Percentiles rank a stretch among this genome's conserved stretches.
Conservation (phyloP, 2,888 invertebrate genomes). For the Eupeodes luniger region DNA sequence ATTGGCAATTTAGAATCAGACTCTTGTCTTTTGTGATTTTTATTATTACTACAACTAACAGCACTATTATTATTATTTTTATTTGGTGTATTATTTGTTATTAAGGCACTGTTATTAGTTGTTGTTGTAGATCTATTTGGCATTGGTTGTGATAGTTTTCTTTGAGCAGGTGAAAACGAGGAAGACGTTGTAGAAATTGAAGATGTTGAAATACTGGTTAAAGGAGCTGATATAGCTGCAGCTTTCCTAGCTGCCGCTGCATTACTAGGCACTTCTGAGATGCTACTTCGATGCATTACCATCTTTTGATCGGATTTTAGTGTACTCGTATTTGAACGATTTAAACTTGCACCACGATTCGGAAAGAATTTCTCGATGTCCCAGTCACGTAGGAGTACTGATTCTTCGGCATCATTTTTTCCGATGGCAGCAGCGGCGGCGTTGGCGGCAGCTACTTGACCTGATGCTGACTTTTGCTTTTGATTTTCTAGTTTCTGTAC, state of each 20-base stretch:
- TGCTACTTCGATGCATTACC: slow-evolving; percentile 80
- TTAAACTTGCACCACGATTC: slow-evolving; percentile 80
- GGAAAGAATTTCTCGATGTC: slow-evolving; percentile 94
- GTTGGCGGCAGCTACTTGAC: slow-evolving; percentile 78
- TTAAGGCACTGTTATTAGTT: slow-evolving; percentile 65
- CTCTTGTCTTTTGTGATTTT: slow-evolving; percentile 89
- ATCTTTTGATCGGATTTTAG: slow-evolving; percentile 82
- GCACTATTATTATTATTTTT: slow-evolving; percentile 79
- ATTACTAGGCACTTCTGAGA: slow-evolving; percentile 80
- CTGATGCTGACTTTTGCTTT: slow-evolving; percentile 83
- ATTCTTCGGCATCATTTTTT: slow-evolving; percentile 86
- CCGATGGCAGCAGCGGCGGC: neutral
- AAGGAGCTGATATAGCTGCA: slow-evolving; percentile 63
- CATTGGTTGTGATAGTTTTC: slow-evolving; percentile 67
- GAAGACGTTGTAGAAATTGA: slow-evolving; percentile 61
- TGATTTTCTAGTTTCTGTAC: slow-evolving; percentile 82
- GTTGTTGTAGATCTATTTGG: slow-evolving; percentile 70
- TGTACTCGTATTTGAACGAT: slow-evolving; percentile 83
- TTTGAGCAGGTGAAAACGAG: slow-evolving; percentile 73
- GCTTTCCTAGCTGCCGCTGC: slow-evolving; percentile 74
- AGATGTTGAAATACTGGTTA: slow-evolving; percentile 78
- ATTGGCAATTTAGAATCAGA: slow-evolving; percentile 89
- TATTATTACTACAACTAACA: slow-evolving; percentile 84
- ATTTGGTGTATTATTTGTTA: slow-evolving; percentile 80
- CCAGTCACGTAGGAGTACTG: slow-evolving; percentile 93